Evolutionary conservation across 1,140 invertebrate species (phyloP).

Genomic region (Drosophila kanapiae): DNA sequence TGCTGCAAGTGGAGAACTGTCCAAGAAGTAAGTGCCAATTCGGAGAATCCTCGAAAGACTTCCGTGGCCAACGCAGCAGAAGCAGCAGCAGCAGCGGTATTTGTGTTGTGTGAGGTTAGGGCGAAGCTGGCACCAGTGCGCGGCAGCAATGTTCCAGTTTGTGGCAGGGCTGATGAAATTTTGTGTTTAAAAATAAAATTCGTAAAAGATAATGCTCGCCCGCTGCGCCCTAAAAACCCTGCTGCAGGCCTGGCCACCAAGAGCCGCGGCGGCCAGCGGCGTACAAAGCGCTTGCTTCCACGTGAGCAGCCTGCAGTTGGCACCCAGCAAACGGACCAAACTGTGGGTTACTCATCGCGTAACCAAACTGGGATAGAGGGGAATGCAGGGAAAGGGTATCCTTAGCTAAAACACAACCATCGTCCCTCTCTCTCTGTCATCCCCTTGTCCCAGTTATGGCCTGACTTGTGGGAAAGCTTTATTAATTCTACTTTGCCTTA

Average conservation of each 20-base stretch:
- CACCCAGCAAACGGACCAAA: slow-evolving; percentile 79
- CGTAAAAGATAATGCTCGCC: slow-evolving; percentile 33
- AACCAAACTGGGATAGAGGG: not conserved
- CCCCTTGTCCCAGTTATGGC: not conserved
- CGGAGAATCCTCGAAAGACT: not conserved
- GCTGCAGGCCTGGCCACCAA: not conserved
- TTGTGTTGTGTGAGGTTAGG: slow-evolving; percentile 61
- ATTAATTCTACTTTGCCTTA: too few species aligned
- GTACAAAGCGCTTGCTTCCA: slow-evolving; percentile 25
- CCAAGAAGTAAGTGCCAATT: slow-evolving; percentile 77
- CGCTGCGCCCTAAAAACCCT: slow-evolving; percentile 34
- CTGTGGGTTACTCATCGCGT: slow-evolving; percentile 59
- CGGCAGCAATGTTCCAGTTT: slow-evolving; percentile 14
- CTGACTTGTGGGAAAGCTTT: too few species aligned
- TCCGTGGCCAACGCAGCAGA: slow-evolving; percentile 4
- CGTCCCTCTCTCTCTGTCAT: not conserved
- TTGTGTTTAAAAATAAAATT: not conserved
- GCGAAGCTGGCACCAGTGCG: slow-evolving; percentile 44
- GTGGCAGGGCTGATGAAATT: slow-evolving; percentile 10
- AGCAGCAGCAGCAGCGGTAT: not conserved
- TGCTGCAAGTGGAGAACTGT: slow-evolving; percentile 78
- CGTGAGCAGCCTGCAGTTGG: slow-evolving; percentile 46
- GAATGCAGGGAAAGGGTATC: not conserved
- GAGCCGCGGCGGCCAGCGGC: not conserved
- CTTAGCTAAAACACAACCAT: not conserved